Percentiles rank a stretch among this genome's conserved stretches.
Conservation (phyloP, 2,888 invertebrate species). For the Nebria salina region DNA sequence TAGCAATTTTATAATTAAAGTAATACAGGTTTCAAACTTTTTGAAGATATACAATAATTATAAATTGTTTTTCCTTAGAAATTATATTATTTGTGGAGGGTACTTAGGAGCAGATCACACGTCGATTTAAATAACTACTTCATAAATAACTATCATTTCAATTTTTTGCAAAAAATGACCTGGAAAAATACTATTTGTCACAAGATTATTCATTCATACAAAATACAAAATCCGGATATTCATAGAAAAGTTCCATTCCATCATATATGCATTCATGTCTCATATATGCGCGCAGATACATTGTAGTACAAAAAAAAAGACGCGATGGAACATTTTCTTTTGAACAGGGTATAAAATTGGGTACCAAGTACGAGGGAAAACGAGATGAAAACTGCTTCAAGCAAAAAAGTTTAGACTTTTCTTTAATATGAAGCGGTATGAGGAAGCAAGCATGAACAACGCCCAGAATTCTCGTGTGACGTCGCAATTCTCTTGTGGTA, state of each 20-base stretch:
- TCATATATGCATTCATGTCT: constrained; percentile 19
- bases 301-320: constrained; percentile 20
- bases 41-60: too few species aligned
- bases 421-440: constrained; percentile 34
- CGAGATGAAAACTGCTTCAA: constrained; percentile 37
- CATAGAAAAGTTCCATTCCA: constrained; percentile 16
- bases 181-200: constrained; percentile 25
- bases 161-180: constrained; percentile 6
- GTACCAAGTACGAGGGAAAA: constrained; percentile 47
- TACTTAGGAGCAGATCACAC: too few species aligned
- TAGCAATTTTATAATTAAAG: too few species aligned
- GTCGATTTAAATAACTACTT: too few species aligned
- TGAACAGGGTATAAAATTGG: constrained; percentile 50
- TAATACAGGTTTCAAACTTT: too few species aligned
- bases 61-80: too few species aligned
- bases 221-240: constrained; percentile 38
- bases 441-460: neutral
- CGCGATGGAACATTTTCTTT: constrained; percentile 48
- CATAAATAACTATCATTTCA: too few species aligned
- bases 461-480: neutral
- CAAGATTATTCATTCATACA: constrained; percentile 28
- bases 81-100: too few species aligned
- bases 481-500: neutral
- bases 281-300: constrained; percentile 21
- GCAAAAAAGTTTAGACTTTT: constrained; percentile 42